These are phyloP conservation scores for Thalpophila matura DNA, from an alignment of 2,888 invertebrate species.

Conservation along the genomic window DNA sequence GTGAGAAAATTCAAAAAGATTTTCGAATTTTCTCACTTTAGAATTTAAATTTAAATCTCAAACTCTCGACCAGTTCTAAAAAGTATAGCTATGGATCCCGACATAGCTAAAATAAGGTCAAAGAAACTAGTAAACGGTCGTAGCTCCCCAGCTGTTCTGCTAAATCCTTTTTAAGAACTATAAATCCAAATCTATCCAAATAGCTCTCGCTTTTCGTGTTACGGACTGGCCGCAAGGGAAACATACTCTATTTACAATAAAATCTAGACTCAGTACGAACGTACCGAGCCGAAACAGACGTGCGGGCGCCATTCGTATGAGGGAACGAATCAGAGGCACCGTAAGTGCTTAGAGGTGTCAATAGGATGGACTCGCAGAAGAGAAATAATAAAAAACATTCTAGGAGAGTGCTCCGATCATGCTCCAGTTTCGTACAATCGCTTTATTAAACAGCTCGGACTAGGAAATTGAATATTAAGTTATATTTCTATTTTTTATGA, in stretches of 20 bases:
- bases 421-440: conserved; percentile 21
- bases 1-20: too few relatives aligned
- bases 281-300: conserved; percentile 18
- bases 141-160: conserved; percentile 2
- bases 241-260: conserved; percentile 55
- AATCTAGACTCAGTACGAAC: conserved; percentile 45
- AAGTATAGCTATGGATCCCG: not conserved
- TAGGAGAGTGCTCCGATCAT: conserved; percentile 15
- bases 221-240: conserved; percentile 31
- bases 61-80: not conserved
- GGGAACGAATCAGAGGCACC: conserved; percentile 45
- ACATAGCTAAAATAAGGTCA: conserved; percentile 14
- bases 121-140: conserved; percentile 26
- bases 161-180: conserved; percentile 25
- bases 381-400: conserved; percentile 37
- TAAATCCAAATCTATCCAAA: conserved; percentile 43
- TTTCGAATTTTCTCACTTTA: not conserved
- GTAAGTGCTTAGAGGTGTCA: conserved; percentile 58
- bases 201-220: conserved; percentile 30
- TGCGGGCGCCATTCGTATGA: conserved; percentile 19
- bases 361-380: conserved; percentile 27
- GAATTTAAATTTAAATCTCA: conserved; percentile 6
- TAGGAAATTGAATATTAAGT: conserved; percentile 16
- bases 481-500: conserved; percentile 23
- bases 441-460: conserved; percentile 35